Base-by-base conservation (phyloP, 23 tunicate genomes). In the Aplidium turbinatum region DNA sequence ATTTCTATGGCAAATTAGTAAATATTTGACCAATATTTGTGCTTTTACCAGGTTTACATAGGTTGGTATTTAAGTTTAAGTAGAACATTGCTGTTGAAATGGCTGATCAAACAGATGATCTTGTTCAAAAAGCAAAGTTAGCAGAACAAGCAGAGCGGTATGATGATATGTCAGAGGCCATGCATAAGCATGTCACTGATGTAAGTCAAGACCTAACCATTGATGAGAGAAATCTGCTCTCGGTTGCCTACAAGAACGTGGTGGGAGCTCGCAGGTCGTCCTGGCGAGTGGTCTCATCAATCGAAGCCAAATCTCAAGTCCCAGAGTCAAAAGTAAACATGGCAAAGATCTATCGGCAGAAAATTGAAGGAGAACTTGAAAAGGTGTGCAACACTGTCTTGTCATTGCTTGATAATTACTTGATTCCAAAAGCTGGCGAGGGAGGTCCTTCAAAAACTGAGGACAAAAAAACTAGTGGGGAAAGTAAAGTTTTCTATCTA, bases 201-300 rank as follows among this genome's bases (percentile, higher is more conserved):
- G 2, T 11, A 5, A 55, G n/a, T 21, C 13, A 66, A 66, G 38
- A 47, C 31, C 35, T 70, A 36, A 46, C 35, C 34, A 22, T 70
- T 4, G 76, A 70, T 3, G 76, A 74, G 22, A 48, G 67, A 7
- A 68, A 68, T 72, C 28, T 70, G 66, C 66, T 79, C 29, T 79
- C 77, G n/a, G 77, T 68, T 51, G 77, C 77, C 2, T 79, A 72
- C 51, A 60, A 61, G 27, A 77, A 82, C 21, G 84, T 68, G 18
- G 84, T 85, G 26, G 92, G 92, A 5, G 92, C 92, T 1, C 38
- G 79, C 29, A 33, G 92, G 0, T 85, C 92, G 2, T 78, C 84
- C 2, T 85, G 92, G 92, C 69, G 92, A 70, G 84, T 85, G 4
- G 79, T 85, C 23, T 85, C 92, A 18, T 78, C 85, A 1, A 85